Evolutionary conservation across 2,888 invertebrate genomes (phyloP), one percentile per base, ranked within the genome.

Genomic region (Ormia ochracea): DNA sequence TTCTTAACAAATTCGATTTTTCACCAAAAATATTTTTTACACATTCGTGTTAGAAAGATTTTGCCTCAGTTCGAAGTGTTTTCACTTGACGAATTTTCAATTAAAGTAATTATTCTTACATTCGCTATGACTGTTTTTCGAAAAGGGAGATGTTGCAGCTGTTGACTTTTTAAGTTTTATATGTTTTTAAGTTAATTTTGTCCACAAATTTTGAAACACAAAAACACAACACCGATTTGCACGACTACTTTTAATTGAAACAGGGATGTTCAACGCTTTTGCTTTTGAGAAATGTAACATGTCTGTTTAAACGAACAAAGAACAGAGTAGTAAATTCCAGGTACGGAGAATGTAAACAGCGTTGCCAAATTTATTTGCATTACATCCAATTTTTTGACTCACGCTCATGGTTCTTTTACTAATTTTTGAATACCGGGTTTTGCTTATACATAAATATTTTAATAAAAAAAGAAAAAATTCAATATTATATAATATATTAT

Each of bases 1-100:
- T 80, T 80, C 75, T 61, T 76, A 58, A 76, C 72, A 73, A 80
- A 80, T 80, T 80, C 80, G 80, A 80, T 80, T 80, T 80, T 80
- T 80, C 80, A 80, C 80, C 69, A 80, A 80, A 79, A 76, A 38
- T 50, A 59, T 56, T 38, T 54, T 61, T 68, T 31, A 14, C 33
- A 6, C 7, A 5, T 48, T 65, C 17, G 17, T 58, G n/a, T 12
- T 31, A 66, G 50, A 36, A 58, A 54, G 28, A 58, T 33, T 17
- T 61, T 75, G 26, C 31, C 43, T 10, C 17, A 12, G 21, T 61
- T 56, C 21, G n/a, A 4, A 38, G 6, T 3, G 28, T 9, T 43
- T 74, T 50, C 43, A 65, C 52, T 52, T 26, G 14, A 10, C 5
- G 33, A 72, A 50, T 66, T 72, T 72, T 80, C 72, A 80, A 72